Conservation (phyloP, 2,113 vertebrate genomes). For the Cairina moschata region DNA sequence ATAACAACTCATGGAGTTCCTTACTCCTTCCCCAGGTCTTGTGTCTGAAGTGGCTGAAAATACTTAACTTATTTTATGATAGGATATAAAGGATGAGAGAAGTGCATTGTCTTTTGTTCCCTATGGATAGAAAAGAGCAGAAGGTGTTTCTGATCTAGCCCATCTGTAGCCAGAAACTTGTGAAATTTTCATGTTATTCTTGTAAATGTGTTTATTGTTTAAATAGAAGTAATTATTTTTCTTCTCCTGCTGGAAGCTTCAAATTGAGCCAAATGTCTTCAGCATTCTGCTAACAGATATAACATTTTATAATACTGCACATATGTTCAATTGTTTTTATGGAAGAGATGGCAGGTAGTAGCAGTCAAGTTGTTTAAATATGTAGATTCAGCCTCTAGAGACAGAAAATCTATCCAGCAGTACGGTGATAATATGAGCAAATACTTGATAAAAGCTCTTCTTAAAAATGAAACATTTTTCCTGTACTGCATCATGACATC, state of each 20-base stretch:
- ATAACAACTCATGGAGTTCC: background rate
- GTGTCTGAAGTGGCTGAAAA: background rate
- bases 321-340: slow-evolving; percentile 65
- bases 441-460: background rate
- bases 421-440: slow-evolving; percentile 5
- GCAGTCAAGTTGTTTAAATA: background rate
- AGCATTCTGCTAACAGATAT: slow-evolving; percentile 45
- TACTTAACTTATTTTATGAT: background rate
- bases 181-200: slow-evolving; percentile 48
- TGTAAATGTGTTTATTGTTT: slow-evolving; percentile 67
- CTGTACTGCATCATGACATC: background rate
- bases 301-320: slow-evolving; percentile 35
- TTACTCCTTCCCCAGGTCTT: background rate
- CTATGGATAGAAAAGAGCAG: background rate
- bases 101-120: background rate
- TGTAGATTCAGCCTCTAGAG: slow-evolving; percentile 5
- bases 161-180: slow-evolving; percentile 49
- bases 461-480: background rate
- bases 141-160: slow-evolving; percentile 36
- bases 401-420: background rate
- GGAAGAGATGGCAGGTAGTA: slow-evolving; percentile 37
- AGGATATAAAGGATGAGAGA: background rate
- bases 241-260: slow-evolving; percentile 37
- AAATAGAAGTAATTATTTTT: slow-evolving; percentile 67
- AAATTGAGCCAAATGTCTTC: slow-evolving; percentile 54